Evolutionary conservation across 2,113 vertebrate species (phyloP), one percentile per base, ranked within the genome.

Genomic region (Perccottus glenii): DNA sequence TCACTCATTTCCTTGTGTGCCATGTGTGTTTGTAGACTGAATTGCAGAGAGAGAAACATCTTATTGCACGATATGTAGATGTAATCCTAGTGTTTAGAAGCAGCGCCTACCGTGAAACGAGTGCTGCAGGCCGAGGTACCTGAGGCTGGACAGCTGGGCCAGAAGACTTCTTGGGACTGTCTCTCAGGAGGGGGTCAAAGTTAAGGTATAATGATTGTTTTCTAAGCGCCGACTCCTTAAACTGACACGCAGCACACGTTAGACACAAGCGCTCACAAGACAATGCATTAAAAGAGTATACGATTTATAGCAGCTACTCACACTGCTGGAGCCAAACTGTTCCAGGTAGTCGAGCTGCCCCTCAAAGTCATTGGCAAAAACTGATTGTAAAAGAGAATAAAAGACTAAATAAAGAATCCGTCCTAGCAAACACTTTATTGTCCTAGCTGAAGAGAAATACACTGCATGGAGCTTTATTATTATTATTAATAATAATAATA

Each of bases 151-250:
- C 73, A 0, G 10, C 0, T 1, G 60, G 50, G 12, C 40, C 71
- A 38, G 68, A 0, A 0, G 45, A 73, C 67, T 92, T 94, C 67
- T 83, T 92, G 0, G 97, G 98, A 60, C 96, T 98, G 40, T 98
- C 96, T 77, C 88, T 95, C 70, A 99, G 68, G 3, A 99, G 90
- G 0, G 98, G 98, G 80, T 99, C 98, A 78, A 99, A 99, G 77
- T 97, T 98, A 81, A 99, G 90, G 83, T 97, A 99, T 46, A 99
- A 78, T 0, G 98, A 99, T 60, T 99, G 97, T n/a, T 98, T 99
- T 66, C 97, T 93, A 82, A 96, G 85, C 8, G 95, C 96, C 0
- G 98, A 99, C 50, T 96, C 96, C 73, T 96, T 95, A 65, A 99
- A 98, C 98, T 99, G 79, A n/a, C 38, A 59, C 15, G 14, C 32